Evolutionary conservation across 2,113 vertebrate genomes (phyloP), one percentile per base, ranked within the genome.

Genomic region (Elephas maximus): DNA sequence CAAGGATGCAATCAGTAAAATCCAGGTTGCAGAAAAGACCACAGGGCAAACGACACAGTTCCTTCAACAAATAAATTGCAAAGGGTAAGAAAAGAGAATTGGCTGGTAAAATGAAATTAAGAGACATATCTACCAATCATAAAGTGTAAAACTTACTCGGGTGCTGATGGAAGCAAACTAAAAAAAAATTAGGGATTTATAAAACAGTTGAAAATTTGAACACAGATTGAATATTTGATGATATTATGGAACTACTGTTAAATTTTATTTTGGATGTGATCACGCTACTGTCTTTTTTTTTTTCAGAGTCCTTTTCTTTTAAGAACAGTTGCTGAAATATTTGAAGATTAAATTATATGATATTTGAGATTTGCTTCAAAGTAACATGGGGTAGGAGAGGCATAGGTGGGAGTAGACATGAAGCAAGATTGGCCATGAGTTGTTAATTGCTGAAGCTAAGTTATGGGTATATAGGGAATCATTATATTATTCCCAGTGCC

Each of bases 201-300:
- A 24, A 91, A 90, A 44, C 0, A 91, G 4, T 77, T 89, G n/a
- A 33, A 85, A 93, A 91, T 76, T 79, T 89, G 30, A 91, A 89
- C 24, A 95, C 8, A 80, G 10, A 65, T 21, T 60, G 53, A 86
- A 79, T 87, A 53, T 76, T 76, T 95, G 28, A 62, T 89, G 48
- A 62, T 74, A 83, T 67, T 73, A 78, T 88, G 33, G 24, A 84
- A 83, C 63, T 82, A 33, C 45, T 93, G 5, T 48, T 85, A 45
- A 45, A 82, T 91, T 97, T 95, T 88, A 85, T 90, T 92, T 94
- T 41, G 73, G 21, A 12, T 94, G 18, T 88, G 15, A 81, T 93
- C 69, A 63, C 84, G 33, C n/a, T 82, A 77, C 80, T 92, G 37
- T 30, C 33, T 17, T 48, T 94, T 51, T 63, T 78, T 94, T 89